These are phyloP conservation scores for Deroptyus accipitrinus DNA, from an alignment of 2,113 vertebrate genomes.

Conservation along the genomic window DNA sequence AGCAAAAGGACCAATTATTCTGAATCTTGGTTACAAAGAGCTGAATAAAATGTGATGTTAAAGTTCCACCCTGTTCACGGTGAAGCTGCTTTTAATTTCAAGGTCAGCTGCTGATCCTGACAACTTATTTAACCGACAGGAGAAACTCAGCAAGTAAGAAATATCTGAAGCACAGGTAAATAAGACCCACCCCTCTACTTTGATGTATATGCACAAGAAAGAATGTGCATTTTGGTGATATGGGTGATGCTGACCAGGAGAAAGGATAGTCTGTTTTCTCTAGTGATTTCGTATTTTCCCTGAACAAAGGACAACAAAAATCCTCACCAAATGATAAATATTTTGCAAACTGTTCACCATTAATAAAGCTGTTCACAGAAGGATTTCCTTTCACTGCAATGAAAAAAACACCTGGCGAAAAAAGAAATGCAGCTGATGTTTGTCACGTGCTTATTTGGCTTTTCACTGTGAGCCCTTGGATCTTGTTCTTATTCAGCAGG, in stretches of 20 bases:
- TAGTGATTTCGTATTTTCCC: neutral
- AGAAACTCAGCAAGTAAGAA: neutral
- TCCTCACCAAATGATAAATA: neutral
- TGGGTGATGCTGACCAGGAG: neutral
- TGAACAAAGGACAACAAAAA: neutral
- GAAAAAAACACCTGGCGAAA: neutral
- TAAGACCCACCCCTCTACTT: neutral
- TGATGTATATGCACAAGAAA: neutral
- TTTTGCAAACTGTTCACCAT: neutral
- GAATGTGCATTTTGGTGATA: neutral
- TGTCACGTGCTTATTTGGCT: neutral
- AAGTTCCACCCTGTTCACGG: neutral
- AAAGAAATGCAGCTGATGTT: neutral
- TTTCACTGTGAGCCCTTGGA: neutral
- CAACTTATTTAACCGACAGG: conserved; percentile 4
- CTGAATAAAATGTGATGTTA: neutral
- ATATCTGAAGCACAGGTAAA: neutral
- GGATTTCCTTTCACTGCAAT: neutral
- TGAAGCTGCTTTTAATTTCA: neutral
- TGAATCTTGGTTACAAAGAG: neutral
- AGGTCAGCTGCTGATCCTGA: conserved; percentile 15
- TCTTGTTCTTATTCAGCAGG: neutral
- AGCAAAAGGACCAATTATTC: conserved; percentile 2
- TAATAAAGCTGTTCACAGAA: neutral
- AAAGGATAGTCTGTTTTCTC: neutral